Conservation (phyloP, 2,113 vertebrate species). For the Calypte anna region DNA sequence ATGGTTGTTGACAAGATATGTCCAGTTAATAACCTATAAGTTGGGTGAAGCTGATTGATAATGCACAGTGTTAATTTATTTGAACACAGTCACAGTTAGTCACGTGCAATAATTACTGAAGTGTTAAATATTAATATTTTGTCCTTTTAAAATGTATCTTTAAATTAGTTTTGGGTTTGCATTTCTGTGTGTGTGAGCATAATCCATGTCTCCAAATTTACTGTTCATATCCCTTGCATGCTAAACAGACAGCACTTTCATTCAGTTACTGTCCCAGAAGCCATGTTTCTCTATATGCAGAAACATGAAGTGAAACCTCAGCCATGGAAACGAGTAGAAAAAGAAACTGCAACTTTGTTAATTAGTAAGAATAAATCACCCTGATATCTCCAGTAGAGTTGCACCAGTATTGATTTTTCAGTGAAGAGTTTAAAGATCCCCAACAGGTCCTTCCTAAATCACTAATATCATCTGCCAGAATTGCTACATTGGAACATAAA, state of each 20-base stretch:
- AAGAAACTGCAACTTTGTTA: not conserved
- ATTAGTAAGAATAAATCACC: conserved; percentile 34
- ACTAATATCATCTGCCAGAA: conserved; percentile 47
- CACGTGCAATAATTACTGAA: not conserved
- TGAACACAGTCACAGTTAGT: not conserved
- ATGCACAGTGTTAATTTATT: not conserved
- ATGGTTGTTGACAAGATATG: not conserved
- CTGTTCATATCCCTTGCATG: not conserved
- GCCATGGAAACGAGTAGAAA: not conserved
- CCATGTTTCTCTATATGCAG: not conserved
- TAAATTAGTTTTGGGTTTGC: not conserved
- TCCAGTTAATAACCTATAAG: not conserved
- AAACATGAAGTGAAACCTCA: not conserved
- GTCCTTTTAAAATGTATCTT: not conserved
- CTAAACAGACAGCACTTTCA: not conserved
- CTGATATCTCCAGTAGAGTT: not conserved
- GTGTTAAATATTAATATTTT: not conserved
- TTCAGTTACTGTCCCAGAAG: not conserved
- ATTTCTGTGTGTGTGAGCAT: fast-evolving
- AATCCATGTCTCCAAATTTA: not conserved
- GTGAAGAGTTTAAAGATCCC: not conserved
- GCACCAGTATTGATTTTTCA: conserved; percentile 47
- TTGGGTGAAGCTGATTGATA: fast-evolving
- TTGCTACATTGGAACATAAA: not conserved
- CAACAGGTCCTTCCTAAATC: conserved; percentile 41